phyloP scores from a whole-genome alignment of 1,140 invertebrate genomes.

The Adelges cooleyi region DNA sequence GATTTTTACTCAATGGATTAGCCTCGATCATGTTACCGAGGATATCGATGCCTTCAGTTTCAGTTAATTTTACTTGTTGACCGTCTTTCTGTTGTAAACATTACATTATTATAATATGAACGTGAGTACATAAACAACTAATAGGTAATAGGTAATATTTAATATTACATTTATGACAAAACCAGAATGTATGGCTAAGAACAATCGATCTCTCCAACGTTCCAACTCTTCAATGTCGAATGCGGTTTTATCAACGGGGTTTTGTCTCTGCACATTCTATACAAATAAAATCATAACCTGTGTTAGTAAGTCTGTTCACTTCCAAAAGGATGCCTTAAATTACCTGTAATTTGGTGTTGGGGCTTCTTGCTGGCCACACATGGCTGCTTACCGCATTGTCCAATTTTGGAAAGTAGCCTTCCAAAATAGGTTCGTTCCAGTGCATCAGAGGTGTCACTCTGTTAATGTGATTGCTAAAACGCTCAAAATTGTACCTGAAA shows the following conservation, averaged over 20 bases:
- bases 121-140: too few species aligned
- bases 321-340: too few species aligned
- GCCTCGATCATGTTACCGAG: slow-evolving; percentile 70
- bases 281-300: background rate
- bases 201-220: slow-evolving; percentile 61
- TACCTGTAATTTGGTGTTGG: slow-evolving; percentile 43
- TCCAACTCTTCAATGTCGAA: slow-evolving; percentile 57
- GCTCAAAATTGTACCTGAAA: slow-evolving; percentile 55
- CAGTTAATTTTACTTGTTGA: slow-evolving; percentile 41
- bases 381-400: slow-evolving; percentile 52
- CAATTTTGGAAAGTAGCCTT: slow-evolving; percentile 61
- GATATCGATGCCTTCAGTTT: slow-evolving; percentile 60
- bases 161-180: background rate
- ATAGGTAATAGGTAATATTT: too few species aligned
- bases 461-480: slow-evolving; percentile 49
- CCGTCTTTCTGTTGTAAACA: background rate
- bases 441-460: slow-evolving; percentile 49
- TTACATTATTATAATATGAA: too few species aligned
- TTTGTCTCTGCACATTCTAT: slow-evolving; percentile 51
- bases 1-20: slow-evolving; percentile 55
- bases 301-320: too few species aligned
- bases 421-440: slow-evolving; percentile 49
- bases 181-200: slow-evolving; percentile 56
- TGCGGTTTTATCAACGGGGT: slow-evolving; percentile 51
- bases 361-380: slow-evolving; percentile 50